phyloP scores from a whole-genome alignment of 2,113 vertebrate species.

The Brevimyrus niger region DNA sequence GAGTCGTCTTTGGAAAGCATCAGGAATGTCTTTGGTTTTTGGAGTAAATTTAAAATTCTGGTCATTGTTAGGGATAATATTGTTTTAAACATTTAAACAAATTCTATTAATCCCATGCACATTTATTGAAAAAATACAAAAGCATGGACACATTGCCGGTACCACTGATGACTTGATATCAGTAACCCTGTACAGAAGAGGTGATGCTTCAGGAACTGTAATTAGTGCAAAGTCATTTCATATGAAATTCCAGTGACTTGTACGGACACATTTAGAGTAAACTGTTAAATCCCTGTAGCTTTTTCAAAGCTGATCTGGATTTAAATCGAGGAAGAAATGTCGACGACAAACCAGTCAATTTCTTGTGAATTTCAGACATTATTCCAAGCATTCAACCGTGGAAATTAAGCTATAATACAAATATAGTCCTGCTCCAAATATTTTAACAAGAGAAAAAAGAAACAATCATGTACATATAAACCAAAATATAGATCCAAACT shows the following conservation, averaged over 20 bases:
- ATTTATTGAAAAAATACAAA: neutral
- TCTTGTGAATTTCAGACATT: neutral
- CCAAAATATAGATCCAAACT: neutral
- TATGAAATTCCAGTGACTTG: neutral
- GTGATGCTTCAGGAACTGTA: neutral
- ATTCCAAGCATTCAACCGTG: neutral
- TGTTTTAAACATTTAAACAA: neutral
- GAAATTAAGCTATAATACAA: slow-evolving; percentile 1
- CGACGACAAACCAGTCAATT: neutral
- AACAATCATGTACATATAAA: slow-evolving; percentile 1
- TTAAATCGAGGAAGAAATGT: neutral
- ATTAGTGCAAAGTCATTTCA: neutral
- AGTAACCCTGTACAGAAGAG: neutral
- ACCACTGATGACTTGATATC: neutral
- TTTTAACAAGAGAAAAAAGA: slow-evolving; percentile 5
- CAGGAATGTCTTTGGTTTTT: slow-evolving; percentile 14
- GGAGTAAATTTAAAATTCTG: neutral
- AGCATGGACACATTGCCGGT: neutral
- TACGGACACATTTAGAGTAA: neutral
- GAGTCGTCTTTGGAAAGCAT: slow-evolving; percentile 8
- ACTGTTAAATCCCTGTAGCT: neutral
- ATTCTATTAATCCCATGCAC: neutral
- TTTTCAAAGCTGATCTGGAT: neutral
- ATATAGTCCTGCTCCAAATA: slow-evolving; percentile 11
- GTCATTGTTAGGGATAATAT: neutral